A percentile compares a stretch with the other conserved stretches of the same genome.
Evolutionary conservation across 2,797 vertebrate genomes (phyloP).

Genomic region (Pampus argenteus): DNA sequence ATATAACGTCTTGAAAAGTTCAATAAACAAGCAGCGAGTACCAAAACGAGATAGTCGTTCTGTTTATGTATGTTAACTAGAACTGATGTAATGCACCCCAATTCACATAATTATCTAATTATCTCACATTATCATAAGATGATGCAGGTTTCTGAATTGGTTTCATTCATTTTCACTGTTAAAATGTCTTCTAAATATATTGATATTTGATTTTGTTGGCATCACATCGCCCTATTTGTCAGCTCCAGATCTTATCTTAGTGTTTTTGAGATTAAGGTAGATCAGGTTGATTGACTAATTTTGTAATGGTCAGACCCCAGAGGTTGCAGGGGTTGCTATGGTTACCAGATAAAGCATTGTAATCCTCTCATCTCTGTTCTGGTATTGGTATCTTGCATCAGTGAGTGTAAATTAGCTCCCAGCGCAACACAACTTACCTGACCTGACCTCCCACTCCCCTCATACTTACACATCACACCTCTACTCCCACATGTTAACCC

Average conservation of each 20-base stretch:
- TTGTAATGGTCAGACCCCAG: slow-evolving; percentile 30
- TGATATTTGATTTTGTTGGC: background rate
- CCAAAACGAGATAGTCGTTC: background rate
- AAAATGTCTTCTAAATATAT: background rate
- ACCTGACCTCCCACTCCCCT: slow-evolving; percentile 60
- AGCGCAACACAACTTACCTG: slow-evolving; percentile 21
- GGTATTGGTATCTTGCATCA: slow-evolving; percentile 46
- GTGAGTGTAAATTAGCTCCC: slow-evolving; percentile 64
- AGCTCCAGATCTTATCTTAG: background rate
- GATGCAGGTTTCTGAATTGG: background rate
- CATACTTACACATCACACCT: slow-evolving; percentile 46
- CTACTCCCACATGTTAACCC: slow-evolving; percentile 47
- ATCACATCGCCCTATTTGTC: background rate
- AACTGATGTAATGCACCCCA: background rate
- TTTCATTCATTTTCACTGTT: background rate
- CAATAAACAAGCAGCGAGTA: background rate
- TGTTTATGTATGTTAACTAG: background rate
- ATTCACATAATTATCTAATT: background rate
- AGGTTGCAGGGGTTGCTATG: slow-evolving; percentile 51
- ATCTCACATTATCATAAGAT: background rate
- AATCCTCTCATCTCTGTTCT: slow-evolving; percentile 61
- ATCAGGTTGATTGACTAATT: slow-evolving; percentile 13
- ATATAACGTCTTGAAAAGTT: too few relatives aligned
- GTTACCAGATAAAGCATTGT: slow-evolving; percentile 61
- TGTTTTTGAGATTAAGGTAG: slow-evolving; percentile 1